Percentiles rank a stretch among this genome's conserved stretches.
Conservation (phyloP, 1,140 invertebrate genomes). For the Calephelis nemesis region DNA sequence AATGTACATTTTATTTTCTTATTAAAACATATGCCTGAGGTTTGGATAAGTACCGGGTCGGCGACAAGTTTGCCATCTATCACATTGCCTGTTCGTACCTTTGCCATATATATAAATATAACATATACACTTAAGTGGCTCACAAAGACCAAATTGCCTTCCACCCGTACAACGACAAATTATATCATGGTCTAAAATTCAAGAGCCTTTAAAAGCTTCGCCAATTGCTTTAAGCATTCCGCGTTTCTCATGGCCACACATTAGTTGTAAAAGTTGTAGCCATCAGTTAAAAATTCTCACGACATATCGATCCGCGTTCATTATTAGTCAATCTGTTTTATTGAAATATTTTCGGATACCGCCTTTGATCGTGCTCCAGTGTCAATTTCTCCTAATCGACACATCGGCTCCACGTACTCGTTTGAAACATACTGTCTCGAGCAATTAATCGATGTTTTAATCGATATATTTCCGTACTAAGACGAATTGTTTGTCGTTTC, state of each 20-base stretch:
- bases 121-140: too few species aligned
- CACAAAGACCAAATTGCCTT: too few species aligned
- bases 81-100: too few species aligned
- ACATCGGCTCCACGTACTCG: constrained; percentile 33
- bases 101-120: too few species aligned
- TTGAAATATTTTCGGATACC: constrained; percentile 58
- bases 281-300: constrained; percentile 67
- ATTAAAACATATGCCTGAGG: too few species aligned
- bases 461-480: constrained; percentile 39
- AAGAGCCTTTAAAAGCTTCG: too few species aligned
- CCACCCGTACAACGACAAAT: too few species aligned
- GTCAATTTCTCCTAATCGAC: constrained; percentile 61
- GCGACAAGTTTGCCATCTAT: too few species aligned
- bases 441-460: constrained; percentile 42
- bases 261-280: constrained; percentile 70
- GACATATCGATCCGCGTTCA: constrained; percentile 67
- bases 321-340: constrained; percentile 75
- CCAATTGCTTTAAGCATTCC: background rate
- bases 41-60: too few species aligned
- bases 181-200: too few species aligned
- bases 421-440: constrained; percentile 32
- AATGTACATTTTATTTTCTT: too few species aligned
- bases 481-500: constrained; percentile 40
- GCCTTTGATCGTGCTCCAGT: constrained; percentile 62
- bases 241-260: constrained; percentile 39